Base-by-base conservation (phyloP, 2,888 invertebrate species). In the Gibbula magus region DNA sequence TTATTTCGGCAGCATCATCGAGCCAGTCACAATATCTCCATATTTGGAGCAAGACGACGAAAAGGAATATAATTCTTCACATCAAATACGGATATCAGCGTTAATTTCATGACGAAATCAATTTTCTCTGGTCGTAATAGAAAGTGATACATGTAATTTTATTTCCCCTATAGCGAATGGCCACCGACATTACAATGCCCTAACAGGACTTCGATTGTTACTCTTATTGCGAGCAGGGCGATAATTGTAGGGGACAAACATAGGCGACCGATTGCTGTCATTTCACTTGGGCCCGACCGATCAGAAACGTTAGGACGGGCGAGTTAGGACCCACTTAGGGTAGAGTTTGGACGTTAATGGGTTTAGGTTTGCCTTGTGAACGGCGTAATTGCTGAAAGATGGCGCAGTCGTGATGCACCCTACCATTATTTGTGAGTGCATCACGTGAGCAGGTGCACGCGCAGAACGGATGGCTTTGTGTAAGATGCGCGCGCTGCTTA, bases 401-500 rank as follows among this genome's bases (percentile, higher is more conserved):
- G 70, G 70, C n/a, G 35, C 2, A 35, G 39, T 10, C 70, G 35
- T 35, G 29, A 35, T 35, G 20, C 20, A 35, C 20, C 4, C 70
- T 25, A 66, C 61, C 77, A 77, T 66, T 77, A 77, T 61, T 35
- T 39, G 20, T 52, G 77, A 61, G 56, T 66, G 61, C 61, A 52
- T 52, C 66, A 25, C 45, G 77, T 35, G 29, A 77, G 77, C 77
- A 77, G 77, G 77, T 77, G 77, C 77, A 66, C 61, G 25, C n/a
- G 45, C 22, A 35, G 25, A 25, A n/a, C 39, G 20, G 16, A 13
- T 20, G 77, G 77, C 77, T 77, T 77, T 77, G 77, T 77, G 77
- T 61, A 51, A 16, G 61, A 66, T 45, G 61, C 61, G 51, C 56
- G 32, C 52, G 45, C 22, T 77, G 29, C 61, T 51, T 22, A 45